These are phyloP conservation scores for Teleopsis dalmanni DNA, from an alignment of 1,140 invertebrate genomes.

Conservation along the genomic window DNA sequence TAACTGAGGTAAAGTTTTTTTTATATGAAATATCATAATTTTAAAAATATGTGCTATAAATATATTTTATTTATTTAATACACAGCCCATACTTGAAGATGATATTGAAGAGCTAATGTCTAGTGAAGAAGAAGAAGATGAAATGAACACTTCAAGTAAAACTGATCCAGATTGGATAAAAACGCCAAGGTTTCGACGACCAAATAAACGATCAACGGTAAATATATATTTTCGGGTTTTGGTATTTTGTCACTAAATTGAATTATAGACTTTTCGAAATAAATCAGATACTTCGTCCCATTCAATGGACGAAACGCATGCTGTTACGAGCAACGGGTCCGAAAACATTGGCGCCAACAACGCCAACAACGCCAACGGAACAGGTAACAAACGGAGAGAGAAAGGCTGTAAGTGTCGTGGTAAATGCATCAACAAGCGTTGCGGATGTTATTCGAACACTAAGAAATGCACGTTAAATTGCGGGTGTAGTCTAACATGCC, in stretches of 20 bases:
- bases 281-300: neutral
- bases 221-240: neutral
- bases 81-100: too few species aligned
- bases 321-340: neutral
- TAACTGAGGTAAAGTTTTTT: too few species aligned
- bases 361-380: neutral
- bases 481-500: conserved; percentile 17
- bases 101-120: too few species aligned
- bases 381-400: conserved; percentile 1
- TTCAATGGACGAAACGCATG: too few species aligned
- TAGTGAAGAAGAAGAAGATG: conserved; percentile 3
- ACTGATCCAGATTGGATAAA: conserved; percentile 62
- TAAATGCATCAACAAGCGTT: conserved; percentile 25
- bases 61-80: too few species aligned
- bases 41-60: too few species aligned
- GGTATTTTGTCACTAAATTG: neutral
- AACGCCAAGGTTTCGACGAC: conserved; percentile 49
- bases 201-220: conserved; percentile 26
- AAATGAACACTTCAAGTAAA: conserved; percentile 39
- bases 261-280: neutral
- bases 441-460: conserved; percentile 17
- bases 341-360: neutral
- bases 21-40: too few species aligned
- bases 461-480: conserved; percentile 12
- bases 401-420: conserved; percentile 22